phyloP scores from a whole-genome alignment of 2,797 vertebrate species.

The Halcyon chelicuti region DNA sequence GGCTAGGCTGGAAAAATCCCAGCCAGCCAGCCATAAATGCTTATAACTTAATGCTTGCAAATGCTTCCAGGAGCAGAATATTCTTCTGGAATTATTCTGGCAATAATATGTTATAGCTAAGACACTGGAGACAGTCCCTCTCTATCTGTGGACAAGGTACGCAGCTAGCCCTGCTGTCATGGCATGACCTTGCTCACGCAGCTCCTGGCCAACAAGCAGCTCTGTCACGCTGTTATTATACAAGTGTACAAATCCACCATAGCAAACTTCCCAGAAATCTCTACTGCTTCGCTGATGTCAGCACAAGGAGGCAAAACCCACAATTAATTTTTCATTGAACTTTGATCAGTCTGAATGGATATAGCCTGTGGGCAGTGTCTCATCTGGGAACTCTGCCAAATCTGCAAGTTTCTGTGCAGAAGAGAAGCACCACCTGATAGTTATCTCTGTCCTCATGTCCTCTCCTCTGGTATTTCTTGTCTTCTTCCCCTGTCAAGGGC shows the following conservation, averaged over 20 bases:
- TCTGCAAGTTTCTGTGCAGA: neutral
- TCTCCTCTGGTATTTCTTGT: neutral
- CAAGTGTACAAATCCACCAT: neutral
- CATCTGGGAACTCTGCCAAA: conserved; percentile 5
- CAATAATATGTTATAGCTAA: neutral
- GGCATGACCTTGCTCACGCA: neutral
- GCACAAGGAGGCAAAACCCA: neutral
- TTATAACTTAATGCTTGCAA: neutral
- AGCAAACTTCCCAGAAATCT: neutral
- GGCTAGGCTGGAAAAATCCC: neutral
- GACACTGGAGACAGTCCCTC: neutral
- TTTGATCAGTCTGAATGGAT: conserved; percentile 40
- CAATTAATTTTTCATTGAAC: conserved; percentile 43
- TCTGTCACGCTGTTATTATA: accelerated
- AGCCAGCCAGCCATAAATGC: accelerated
- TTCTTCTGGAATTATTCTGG: neutral
- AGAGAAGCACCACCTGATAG: neutral
- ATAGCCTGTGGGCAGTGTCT: neutral
- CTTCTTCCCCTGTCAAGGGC: neutral
- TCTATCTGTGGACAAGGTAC: accelerated
- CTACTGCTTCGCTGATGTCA: neutral
- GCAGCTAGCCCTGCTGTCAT: accelerated
- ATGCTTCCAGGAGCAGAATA: neutral
- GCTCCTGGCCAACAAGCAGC: neutral
- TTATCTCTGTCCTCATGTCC: neutral